Percentiles rank a stretch among this genome's conserved stretches.
phyloP scores from a whole-genome alignment of 1,140 invertebrate genomes.

The Thaumatotibia leucotreta region DNA sequence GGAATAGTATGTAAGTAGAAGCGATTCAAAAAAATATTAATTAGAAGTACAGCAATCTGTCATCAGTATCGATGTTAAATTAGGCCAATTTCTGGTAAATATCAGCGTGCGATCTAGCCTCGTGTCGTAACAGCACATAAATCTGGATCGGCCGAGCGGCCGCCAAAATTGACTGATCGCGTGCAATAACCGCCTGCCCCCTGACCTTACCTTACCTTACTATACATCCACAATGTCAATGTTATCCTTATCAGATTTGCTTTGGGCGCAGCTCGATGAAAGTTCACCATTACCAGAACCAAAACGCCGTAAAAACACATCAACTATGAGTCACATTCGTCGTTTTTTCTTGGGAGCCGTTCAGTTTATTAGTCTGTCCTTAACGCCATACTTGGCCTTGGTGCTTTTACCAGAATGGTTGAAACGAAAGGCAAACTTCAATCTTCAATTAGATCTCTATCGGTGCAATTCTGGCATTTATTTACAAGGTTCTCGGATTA shows the following conservation, averaged over 20 bases:
- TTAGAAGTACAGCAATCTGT: too few species aligned
- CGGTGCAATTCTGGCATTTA: not conserved
- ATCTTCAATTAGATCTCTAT: constrained; percentile 4
- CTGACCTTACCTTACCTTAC: constrained; percentile 22
- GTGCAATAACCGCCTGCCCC: constrained; percentile 36
- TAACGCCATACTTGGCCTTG: constrained; percentile 1
- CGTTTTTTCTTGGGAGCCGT: not conserved
- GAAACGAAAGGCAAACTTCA: not conserved
- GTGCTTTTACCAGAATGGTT: not conserved
- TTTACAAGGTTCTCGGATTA: not conserved
- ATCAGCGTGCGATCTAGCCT: constrained; percentile 6
- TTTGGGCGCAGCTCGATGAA: constrained; percentile 8
- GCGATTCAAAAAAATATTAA: too few species aligned
- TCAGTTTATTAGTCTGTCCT: not conserved
- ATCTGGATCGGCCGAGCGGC: constrained; percentile 16
- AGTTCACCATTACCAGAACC: not conserved
- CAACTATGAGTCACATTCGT: not conserved
- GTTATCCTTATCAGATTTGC: constrained; percentile 37
- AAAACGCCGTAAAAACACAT: not conserved
- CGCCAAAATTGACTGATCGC: constrained; percentile 51
- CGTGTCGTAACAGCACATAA: not conserved
- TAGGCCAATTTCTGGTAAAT: not conserved
- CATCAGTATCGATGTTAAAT: not conserved
- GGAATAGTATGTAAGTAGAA: too few species aligned
- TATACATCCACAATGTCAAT: constrained; percentile 37